Evolutionary conservation across 2,797 vertebrate species (phyloP), one percentile per base, ranked within the genome.

Genomic region (Ceryle rudis): DNA sequence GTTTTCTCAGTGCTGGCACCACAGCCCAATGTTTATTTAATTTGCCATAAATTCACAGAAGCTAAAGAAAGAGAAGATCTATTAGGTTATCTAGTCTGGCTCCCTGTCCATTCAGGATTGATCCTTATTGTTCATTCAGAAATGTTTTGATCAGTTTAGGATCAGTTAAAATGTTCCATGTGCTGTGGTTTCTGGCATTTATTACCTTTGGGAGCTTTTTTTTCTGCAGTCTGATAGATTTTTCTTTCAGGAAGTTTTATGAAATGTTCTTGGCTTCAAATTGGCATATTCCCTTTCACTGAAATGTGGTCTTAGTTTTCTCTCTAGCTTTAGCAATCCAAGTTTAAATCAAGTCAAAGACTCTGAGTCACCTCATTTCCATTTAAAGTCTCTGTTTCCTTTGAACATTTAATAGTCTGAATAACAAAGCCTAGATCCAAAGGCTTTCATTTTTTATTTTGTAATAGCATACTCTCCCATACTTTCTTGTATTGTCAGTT

Each of bases 341-440:
- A 86, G 69, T 49, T 93, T 94, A 97, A 96, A 86, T 95, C 72
- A 97, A 97, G 84, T 77, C 81, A 92, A 89, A 94, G 55, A 72
- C 79, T 94, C 55, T 58, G 69, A 95, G 69, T 79, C 81, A 94
- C 58, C 61, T 74, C 90, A 86, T 85, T 97, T 95, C 81, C 88
- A 93, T 89, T 92, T 97, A 90, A 95, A 86, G 54, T 87, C 55
- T 54, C 57, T 83, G 57, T 94, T 97, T 96, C 82, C 86, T 70
- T 92, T 96, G 69, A 95, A 97, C 69, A 74, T 90, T 93, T 96
- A 94, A 87, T 82, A 96, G 65, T 47, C 55, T 89, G 72, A 81
- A 94, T 90, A 95, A 93, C 89, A 88, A 97, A 96, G 87, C 16
- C 85, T 71, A 54, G 86, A 85, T 73, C 33, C 41, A 93, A 73